Conservation (phyloP, 2,888 invertebrate species). For the Anthoptus insignis region DNA sequence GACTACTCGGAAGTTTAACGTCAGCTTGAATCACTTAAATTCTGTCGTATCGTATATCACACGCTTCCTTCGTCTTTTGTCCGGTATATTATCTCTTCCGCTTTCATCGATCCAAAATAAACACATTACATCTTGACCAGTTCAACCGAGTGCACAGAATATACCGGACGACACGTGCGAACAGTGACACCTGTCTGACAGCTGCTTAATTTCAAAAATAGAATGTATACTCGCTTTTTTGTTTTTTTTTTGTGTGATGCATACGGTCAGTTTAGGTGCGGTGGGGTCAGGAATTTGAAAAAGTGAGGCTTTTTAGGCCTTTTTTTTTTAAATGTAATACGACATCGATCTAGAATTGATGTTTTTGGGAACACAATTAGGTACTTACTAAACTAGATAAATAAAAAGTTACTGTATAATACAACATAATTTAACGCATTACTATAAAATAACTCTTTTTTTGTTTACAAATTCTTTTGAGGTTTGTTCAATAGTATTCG, state of each 20-base stretch:
- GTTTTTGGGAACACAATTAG: too few relatives aligned
- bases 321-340: too few relatives aligned
- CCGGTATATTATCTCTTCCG: background rate
- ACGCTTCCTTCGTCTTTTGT: background rate
- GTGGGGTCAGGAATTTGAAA: background rate
- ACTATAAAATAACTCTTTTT: too few relatives aligned
- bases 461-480: too few relatives aligned
- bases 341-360: too few relatives aligned
- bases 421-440: too few relatives aligned
- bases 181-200: slow-evolving; percentile 28
- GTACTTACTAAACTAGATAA: too few relatives aligned
- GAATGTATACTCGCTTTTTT: background rate
- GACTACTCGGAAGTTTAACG: too few relatives aligned
- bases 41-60: background rate
- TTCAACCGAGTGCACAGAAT: slow-evolving; percentile 4
- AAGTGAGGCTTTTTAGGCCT: background rate
- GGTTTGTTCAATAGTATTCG: too few relatives aligned
- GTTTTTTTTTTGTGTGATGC: background rate
- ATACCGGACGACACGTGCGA: slow-evolving; percentile 15
- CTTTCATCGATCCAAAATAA: background rate
- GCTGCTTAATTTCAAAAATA: slow-evolving; percentile 11
- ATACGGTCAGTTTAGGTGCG: background rate
- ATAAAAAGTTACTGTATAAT: too few relatives aligned
- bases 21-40: too few relatives aligned
- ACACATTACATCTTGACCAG: background rate